A percentile compares a stretch with the other conserved stretches of the same genome.
Conservation (phyloP, 2,797 vertebrate species). For the Oreochromis grahami region DNA sequence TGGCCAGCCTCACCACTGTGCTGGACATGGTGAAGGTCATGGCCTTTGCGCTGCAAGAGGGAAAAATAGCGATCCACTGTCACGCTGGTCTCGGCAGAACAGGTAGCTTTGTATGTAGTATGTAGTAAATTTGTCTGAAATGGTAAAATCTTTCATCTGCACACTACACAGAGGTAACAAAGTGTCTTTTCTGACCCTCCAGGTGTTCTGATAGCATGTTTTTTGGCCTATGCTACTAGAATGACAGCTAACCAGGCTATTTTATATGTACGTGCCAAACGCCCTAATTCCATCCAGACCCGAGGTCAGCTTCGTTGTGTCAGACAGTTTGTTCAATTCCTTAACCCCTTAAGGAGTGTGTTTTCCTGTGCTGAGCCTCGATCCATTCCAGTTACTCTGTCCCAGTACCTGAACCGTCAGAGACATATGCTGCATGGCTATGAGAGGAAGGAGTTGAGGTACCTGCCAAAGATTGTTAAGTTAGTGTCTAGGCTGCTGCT, state of each 20-base stretch:
- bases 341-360: conserved; percentile 85
- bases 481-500: conserved; percentile 84
- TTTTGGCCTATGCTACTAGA: conserved; percentile 87
- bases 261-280: conserved; percentile 86
- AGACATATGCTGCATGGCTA: conserved; percentile 89
- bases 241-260: conserved; percentile 96
- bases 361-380: conserved; percentile 85
- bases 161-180: neutral
- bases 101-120: conserved; percentile 71
- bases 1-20: conserved; percentile 85
- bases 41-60: conserved; percentile 93
- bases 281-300: conserved; percentile 95
- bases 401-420: conserved; percentile 91
- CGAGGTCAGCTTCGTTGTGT: conserved; percentile 89
- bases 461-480: conserved; percentile 89
- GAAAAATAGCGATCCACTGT: conserved; percentile 93
- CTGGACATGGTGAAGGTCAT: conserved; percentile 97
- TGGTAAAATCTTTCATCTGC: neutral
- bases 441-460: conserved; percentile 86
- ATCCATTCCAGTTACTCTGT: conserved; percentile 81
- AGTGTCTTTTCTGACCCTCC: neutral
- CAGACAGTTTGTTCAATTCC: conserved; percentile 88
- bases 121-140: neutral
- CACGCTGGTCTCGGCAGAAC: conserved; percentile 96
- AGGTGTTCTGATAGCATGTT: conserved; percentile 95